phyloP scores from a whole-genome alignment of 2,888 invertebrate genomes.

The Sinotaia quadrata region DNA sequence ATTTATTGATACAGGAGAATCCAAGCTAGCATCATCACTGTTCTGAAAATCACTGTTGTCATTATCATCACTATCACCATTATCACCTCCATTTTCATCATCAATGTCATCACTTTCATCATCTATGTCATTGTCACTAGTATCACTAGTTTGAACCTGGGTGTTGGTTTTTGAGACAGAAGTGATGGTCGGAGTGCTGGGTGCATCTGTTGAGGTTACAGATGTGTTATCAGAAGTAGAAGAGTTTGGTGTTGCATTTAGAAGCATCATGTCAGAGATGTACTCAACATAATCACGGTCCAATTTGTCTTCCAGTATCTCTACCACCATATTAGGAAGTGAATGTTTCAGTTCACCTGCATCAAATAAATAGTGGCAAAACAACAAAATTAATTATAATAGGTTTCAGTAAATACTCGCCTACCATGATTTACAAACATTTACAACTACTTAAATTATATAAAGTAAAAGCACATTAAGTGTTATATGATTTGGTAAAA shows the following conservation, averaged over 20 bases:
- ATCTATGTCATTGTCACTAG: not conserved
- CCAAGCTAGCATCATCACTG: no score
- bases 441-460: no score
- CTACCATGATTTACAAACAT: no score
- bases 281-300: conserved; percentile 63
- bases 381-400: no score
- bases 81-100: not conserved
- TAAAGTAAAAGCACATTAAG: no score
- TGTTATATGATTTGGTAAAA: no score
- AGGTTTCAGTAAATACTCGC: no score
- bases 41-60: no score
- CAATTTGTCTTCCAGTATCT: conserved; percentile 65
- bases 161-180: not conserved
- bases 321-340: conserved; percentile 65
- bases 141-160: conserved; percentile 3
- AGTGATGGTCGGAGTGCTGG: not conserved
- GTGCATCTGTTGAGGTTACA: not conserved
- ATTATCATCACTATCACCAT: conserved; percentile 4
- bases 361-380: conserved; percentile 18
- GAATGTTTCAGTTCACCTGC: conserved; percentile 64
- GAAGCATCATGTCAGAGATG: conserved; percentile 37
- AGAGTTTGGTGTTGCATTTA: conserved; percentile 1
- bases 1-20: no score
- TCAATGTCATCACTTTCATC: not conserved
- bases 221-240: not conserved